Base-by-base conservation (phyloP, 2,797 vertebrate species). In the Melanotaenia trifasciata region DNA sequence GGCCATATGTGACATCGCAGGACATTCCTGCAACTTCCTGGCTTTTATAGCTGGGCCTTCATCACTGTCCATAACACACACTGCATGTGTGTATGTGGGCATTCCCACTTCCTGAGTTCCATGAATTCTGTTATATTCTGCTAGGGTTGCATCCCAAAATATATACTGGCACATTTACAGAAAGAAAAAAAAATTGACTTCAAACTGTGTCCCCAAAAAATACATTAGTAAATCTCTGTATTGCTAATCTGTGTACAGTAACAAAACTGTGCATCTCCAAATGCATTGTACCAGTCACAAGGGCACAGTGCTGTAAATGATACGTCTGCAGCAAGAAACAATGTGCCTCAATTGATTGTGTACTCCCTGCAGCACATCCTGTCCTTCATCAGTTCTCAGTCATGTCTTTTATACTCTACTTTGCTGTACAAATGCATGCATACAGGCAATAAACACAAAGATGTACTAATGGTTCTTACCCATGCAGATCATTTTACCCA, bases 11-110 rank as follows among this genome's bases (percentile, higher is more conserved):
- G 84, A 79, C 76, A 84, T 81, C 20, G 51, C 75, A 84, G 81
- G 77, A 83, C 81, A 83, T 87, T 86, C 85, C 72, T 87, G 58
- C n/a, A 6, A 70, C 81, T 89, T 91, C 88, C 91, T 92, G 87
- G 71, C 80, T 85, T 86, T 87, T 58, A 83, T 72, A 47, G 58
- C 73, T 70, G 24, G 22, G 74, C 74, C 87, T 89, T 87, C 89
- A 76, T 88, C 76, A 2, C 74, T 24, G 40, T 76, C 70, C 80
- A 35, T 74, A 76, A 73, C 80, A 74, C 84, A 75, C 77, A 59
- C 79, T 89, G 89, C 80, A 1, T 20, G 18, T 20, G 18, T 20
- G 64, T 75, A 53, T 61, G 65, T 53, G 74, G 74, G 66, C 20
- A 84, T 76, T 84, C 43, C 76, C 30, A 5, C 64, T 87, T 86